Evolutionary conservation across 2,113 vertebrate species (phyloP), one percentile per base, ranked within the genome.

Genomic region (Dinomys branickii): DNA sequence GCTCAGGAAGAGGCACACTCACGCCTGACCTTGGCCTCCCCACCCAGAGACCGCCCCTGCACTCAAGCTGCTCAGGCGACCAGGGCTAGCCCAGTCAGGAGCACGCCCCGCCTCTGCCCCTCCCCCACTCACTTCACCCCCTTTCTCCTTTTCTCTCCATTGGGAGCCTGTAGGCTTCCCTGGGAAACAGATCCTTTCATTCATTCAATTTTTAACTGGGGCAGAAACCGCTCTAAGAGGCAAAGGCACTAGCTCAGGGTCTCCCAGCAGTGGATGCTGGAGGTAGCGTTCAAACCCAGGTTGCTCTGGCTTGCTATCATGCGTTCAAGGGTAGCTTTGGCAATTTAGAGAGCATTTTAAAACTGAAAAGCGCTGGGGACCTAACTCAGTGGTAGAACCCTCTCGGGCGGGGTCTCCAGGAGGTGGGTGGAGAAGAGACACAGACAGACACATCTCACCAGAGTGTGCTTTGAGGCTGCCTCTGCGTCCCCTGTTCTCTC

Each of bases 91-190:
- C 35, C 87, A 78, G 65, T 19, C 78, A 63, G 82, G 56, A 67
- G n/a, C 41, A 0, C 13, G 5, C 22, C 30, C 54, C 3, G 47
- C 16, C 24, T n/a, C 11, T 22, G 38, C 30, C 44, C 14, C 9
- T 41, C 12, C 26, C 3, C 1, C 65, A 35, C n/a, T 47, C 75
- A 50, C 26, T 28, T 24, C 20, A 41, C 20, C 4, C 71, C 71
- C 38, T 75, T 75, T 41, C 38, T 44, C 71, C 22, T 20, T 71
- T 41, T 38, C n/a, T 71, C 35, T 71, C 19, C n/a, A 2, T 71
- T 22, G 9, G n/a, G 7, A 22, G 20, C 69, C n/a, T 41, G 69
- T 35, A 38, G 35, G 38, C 10, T 22, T n/a, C 35, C 16, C 78
- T 22, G 50, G 33, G 35, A 30, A 11, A 33, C 50, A 11, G 50